phyloP scores from a whole-genome alignment of 1,140 invertebrate species.

The Eupeodes corollae region DNA sequence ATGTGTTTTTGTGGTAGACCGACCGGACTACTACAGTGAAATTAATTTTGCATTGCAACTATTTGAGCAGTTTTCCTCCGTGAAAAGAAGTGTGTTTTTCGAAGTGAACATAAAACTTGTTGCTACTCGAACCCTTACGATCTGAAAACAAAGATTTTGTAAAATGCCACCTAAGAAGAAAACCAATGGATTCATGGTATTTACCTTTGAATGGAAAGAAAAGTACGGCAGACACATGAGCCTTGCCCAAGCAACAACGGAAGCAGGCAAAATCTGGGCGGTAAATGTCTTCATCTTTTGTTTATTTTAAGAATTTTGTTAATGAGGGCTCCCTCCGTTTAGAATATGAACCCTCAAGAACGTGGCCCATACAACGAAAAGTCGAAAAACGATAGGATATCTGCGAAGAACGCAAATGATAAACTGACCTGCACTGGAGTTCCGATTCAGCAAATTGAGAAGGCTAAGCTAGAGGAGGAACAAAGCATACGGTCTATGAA shows the following conservation, averaged over 20 bases:
- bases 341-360: constrained; percentile 7
- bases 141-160: background rate
- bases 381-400: constrained; percentile 15
- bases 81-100: too few species aligned
- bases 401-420: constrained; percentile 7
- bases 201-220: constrained; percentile 8
- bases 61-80: too few species aligned
- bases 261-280: constrained; percentile 6
- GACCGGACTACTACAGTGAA: too few species aligned
- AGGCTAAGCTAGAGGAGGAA: constrained; percentile 5
- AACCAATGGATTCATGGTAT: constrained; percentile 10
- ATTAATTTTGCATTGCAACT: too few species aligned
- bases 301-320: background rate
- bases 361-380: constrained; percentile 8
- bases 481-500: constrained; percentile 13
- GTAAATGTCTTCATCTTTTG: constrained; percentile 6
- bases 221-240: constrained; percentile 1
- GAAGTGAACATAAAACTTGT: too few species aligned
- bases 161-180: constrained; percentile 9
- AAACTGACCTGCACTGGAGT: constrained; percentile 15
- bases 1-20: too few species aligned
- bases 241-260: background rate
- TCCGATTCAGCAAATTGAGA: constrained; percentile 8
- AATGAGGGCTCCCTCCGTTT: background rate
- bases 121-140: too few species aligned